A percentile compares a stretch with the other conserved stretches of the same genome.
These are phyloP conservation scores for Drosophila nebulosa DNA, from an alignment of 1,140 invertebrate genomes.

Conservation along the genomic window DNA sequence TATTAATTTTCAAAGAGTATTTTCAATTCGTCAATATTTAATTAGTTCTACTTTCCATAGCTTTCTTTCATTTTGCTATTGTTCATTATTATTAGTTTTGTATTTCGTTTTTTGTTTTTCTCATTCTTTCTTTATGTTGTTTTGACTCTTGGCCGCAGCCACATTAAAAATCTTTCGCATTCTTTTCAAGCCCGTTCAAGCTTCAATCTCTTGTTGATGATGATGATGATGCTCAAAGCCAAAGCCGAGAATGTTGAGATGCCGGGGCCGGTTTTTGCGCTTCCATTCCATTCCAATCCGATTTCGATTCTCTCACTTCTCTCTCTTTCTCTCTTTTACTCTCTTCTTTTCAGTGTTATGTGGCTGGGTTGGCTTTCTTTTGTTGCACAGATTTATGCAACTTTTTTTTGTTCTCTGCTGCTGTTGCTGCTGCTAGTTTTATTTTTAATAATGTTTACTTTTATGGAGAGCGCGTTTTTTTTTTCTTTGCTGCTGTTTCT, in stretches of 20 bases:
- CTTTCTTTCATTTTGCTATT: slow-evolving; percentile 45
- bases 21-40: not conserved
- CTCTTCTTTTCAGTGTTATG: slow-evolving; percentile 18
- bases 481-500: slow-evolving; percentile 20
- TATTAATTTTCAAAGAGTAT: not conserved
- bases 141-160: slow-evolving; percentile 42
- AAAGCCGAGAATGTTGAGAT: slow-evolving; percentile 22
- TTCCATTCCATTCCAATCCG: slow-evolving; percentile 27
- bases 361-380: slow-evolving; percentile 48
- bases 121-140: slow-evolving; percentile 41
- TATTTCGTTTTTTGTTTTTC: slow-evolving; percentile 15
- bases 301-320: slow-evolving; percentile 2
- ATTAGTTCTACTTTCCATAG: slow-evolving; percentile 28
- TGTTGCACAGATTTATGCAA: slow-evolving; percentile 69
- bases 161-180: slow-evolving; percentile 57
- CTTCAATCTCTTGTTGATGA: slow-evolving; percentile 13
- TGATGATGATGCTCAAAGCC: slow-evolving; percentile 3
- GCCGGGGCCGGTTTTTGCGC: slow-evolving; percentile 53
- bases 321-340: slow-evolving; percentile 1
- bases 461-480: slow-evolving; percentile 22
- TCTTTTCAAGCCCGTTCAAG: slow-evolving; percentile 31
- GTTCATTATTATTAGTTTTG: slow-evolving; percentile 28
- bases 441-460: slow-evolving; percentile 50
- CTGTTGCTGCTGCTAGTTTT: slow-evolving; percentile 44
- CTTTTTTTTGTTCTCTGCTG: slow-evolving; percentile 33